Percentiles rank a stretch among this genome's conserved stretches.
Conservation (phyloP, 1,140 invertebrate species). For the Anoplophora glabripennis region DNA sequence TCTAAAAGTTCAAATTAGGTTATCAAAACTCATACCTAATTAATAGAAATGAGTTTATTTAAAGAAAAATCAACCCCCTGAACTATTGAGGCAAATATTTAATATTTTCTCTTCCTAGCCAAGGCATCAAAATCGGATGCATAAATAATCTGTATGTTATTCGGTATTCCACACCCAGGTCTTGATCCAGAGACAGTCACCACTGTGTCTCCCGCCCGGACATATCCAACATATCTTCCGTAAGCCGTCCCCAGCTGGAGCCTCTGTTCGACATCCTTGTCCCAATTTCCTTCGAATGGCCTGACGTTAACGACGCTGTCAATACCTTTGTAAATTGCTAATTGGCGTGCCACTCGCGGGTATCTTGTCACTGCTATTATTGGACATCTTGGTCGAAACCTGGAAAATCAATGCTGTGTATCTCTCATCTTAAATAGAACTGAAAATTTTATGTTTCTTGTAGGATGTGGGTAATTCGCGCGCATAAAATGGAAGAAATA, state of each 20-base stretch:
- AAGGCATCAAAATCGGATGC: constrained; percentile 47
- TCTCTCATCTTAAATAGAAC: background rate
- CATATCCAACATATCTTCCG: constrained; percentile 60
- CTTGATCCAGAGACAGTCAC: constrained; percentile 71
- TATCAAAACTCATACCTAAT: no score
- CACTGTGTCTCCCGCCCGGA: constrained; percentile 63
- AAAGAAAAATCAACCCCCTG: no score
- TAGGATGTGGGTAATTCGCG: no score
- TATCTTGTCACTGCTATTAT: constrained; percentile 79
- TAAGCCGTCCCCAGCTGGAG: constrained; percentile 64
- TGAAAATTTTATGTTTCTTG: background rate
- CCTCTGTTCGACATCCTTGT: constrained; percentile 67
- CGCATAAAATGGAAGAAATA: no score
- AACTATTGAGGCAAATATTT: no score
- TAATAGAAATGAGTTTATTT: no score
- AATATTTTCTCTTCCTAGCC: background rate
- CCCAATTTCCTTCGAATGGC: constrained; percentile 22
- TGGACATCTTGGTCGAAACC: constrained; percentile 79
- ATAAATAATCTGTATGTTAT: constrained; percentile 67
- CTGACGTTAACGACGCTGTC: constrained; percentile 32
- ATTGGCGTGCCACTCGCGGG: constrained; percentile 66
- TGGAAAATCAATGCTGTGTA: constrained; percentile 36
- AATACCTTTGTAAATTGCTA: constrained; percentile 74
- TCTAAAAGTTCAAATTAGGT: no score
- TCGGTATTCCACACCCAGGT: constrained; percentile 68